phyloP scores from a whole-genome alignment of 1,140 invertebrate species.

The Drosophila nannoptera region DNA sequence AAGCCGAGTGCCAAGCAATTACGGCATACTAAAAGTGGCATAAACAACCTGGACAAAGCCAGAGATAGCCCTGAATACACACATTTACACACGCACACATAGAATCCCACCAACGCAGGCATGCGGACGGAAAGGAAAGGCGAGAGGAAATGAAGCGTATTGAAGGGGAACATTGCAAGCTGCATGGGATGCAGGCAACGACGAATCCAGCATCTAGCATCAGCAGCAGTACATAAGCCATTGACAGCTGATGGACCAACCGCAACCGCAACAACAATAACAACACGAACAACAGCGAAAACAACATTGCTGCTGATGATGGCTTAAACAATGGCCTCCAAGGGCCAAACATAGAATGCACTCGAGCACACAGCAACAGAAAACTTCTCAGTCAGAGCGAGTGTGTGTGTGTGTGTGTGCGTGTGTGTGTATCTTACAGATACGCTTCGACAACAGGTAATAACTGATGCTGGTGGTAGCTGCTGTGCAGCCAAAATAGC shows the following conservation, averaged over 20 bases:
- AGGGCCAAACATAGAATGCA: constrained; percentile 39
- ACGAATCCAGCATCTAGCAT: background rate
- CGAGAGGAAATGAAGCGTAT: constrained; percentile 17
- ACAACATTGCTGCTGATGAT: constrained; percentile 44
- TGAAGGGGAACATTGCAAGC: constrained; percentile 25
- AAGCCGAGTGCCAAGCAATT: constrained; percentile 41
- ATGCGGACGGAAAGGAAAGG: no score
- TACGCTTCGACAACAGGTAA: constrained; percentile 72
- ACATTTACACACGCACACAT: constrained; percentile 14
- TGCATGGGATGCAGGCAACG: constrained; percentile 26
- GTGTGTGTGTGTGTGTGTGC: background rate
- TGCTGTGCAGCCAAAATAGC: constrained; percentile 36
- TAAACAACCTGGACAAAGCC: constrained; percentile 44
- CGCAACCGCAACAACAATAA: constrained; percentile 27
- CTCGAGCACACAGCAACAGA: constrained; percentile 12
- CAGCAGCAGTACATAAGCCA: constrained; percentile 37
- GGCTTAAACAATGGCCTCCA: constrained; percentile 46
- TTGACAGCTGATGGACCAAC: constrained; percentile 58
- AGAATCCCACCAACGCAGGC: background rate
- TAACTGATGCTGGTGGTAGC: constrained; percentile 27
- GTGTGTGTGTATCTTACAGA: constrained; percentile 46
- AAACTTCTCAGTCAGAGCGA: constrained; percentile 21
- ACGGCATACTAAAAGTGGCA: constrained; percentile 44
- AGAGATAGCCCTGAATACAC: background rate
- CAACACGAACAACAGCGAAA: constrained; percentile 25